Base-by-base conservation (phyloP, 1,140 invertebrate genomes). In the Trichogramma pretiosum region DNA sequence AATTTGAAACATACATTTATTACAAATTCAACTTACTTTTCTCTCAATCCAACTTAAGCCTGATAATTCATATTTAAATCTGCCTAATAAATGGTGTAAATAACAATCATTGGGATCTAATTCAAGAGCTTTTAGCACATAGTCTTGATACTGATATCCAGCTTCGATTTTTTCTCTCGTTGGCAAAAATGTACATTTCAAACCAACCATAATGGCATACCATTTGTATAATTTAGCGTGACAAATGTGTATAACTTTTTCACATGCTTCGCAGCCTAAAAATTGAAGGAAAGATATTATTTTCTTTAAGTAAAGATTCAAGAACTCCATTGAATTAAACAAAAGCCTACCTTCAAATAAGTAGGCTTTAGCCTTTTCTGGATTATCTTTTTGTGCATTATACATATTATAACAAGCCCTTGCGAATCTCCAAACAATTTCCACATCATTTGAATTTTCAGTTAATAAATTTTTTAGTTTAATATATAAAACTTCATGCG, bases 141-240 rank as follows among this genome's bases (percentile, higher is more conserved):
- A 85, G 54, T 83, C 71, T 61, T 83, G 85, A 56, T 86, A 87
- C 9, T 68, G 52, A 59, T 74, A 74, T 3, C 83, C 85, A 67
- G 79, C 79, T 56, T 77, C 59, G 40, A 90, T 82, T 70, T 79
- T 84, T 38, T 85, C 83, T 60, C 81, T 79, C 3, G 74, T 72
- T 11, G 75, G 63, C 21, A 79, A 62, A 63, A 74, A 79, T 32
- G 83, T 75, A 32, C 77, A 76, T 54, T 75, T 67, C 50, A 70
- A 69, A 28, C 87, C 87, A 40, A 86, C 57, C 2, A 84, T 74
- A 38, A 88, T 83, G 8, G 84, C 85, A 65, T 77, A 85, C 85
- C 85, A 89, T 68, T 89, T 89, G 61, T 88, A 84, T 22, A 80
- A 73, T 58, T 86, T 75, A 1, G 76, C 64, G 60, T 76, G 70